Conservation (phyloP, 2,113 vertebrate species). For the Oostethus manadensis region DNA sequence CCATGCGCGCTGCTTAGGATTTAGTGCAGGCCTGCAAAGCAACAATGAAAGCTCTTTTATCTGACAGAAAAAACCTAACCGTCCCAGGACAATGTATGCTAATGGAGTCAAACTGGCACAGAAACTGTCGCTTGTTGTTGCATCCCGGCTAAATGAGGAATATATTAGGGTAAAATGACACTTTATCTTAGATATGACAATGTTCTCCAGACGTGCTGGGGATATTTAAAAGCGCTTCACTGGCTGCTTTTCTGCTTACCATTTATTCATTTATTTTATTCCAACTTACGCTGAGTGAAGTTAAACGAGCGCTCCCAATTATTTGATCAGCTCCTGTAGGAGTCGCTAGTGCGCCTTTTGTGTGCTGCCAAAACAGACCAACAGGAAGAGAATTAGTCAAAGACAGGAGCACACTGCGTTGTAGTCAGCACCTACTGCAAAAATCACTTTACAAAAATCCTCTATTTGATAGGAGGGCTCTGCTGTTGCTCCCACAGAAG, state of each 20-base stretch:
- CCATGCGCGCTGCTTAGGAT: conserved; percentile 50
- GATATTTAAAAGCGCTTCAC: conserved; percentile 40
- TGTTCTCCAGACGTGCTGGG: conserved; percentile 1
- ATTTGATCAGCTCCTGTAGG: no score
- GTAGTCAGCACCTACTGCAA: no score
- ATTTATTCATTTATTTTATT: no score
- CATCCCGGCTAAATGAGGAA: conserved; percentile 26
- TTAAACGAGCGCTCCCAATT: no score
- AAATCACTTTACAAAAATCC: no score
- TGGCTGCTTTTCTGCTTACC: background rate
- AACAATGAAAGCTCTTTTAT: conserved; percentile 53
- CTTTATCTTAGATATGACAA: conserved; percentile 11
- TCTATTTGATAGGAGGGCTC: no score
- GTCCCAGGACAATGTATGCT: conserved; percentile 46
- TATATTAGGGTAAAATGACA: conserved; percentile 34
- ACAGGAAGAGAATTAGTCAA: no score
- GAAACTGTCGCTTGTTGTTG: conserved; percentile 1
- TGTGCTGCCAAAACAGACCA: no score
- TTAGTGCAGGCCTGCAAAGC: conserved; percentile 55
- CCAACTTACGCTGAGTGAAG: no score
- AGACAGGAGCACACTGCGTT: no score
- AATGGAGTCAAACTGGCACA: conserved; percentile 29
- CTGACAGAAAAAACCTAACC: conserved; percentile 44
- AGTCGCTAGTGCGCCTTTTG: no score
- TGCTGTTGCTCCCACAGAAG: no score